Percentiles rank a stretch among this genome's conserved stretches.
phyloP scores from a whole-genome alignment of 1,140 invertebrate species.

The Zophobas morio region DNA sequence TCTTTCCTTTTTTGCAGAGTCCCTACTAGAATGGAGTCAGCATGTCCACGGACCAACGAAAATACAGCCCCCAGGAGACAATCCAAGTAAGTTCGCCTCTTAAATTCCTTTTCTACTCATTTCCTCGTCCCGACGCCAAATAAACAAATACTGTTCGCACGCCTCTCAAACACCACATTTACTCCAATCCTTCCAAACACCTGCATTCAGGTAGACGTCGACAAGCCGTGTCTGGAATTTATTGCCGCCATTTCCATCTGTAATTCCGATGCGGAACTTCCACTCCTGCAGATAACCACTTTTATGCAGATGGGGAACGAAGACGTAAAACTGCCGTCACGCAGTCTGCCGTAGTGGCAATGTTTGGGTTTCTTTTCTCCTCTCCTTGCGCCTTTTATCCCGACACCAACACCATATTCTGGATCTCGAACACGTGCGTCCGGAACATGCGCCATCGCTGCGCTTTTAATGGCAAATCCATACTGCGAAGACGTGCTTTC shows the following conservation, averaged over 20 bases:
- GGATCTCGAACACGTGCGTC: slow-evolving; percentile 60
- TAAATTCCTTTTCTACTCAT: too few relatives aligned
- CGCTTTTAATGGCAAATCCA: slow-evolving; percentile 64
- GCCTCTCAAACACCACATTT: too few relatives aligned
- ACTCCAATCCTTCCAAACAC: too few relatives aligned
- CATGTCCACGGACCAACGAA: slow-evolving; percentile 55
- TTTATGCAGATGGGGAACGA: slow-evolving; percentile 31
- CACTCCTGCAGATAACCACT: not conserved
- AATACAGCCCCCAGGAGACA: slow-evolving; percentile 59
- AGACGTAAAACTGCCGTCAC: slow-evolving; percentile 48
- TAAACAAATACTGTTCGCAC: too few relatives aligned
- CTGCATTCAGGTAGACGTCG: not conserved
- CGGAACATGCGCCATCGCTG: slow-evolving; percentile 55
- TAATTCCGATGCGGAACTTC: slow-evolving; percentile 26
- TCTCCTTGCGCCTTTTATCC: not conserved
- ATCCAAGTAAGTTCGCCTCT: slow-evolving; percentile 53
- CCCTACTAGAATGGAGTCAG: slow-evolving; percentile 48
- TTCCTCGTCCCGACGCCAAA: too few relatives aligned
- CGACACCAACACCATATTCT: slow-evolving; percentile 44
- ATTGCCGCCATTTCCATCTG: slow-evolving; percentile 2
- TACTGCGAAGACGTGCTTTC: slow-evolving; percentile 53
- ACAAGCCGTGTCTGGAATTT: slow-evolving; percentile 15
- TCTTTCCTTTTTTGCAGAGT: slow-evolving; percentile 48
- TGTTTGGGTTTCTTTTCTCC: slow-evolving; percentile 13
- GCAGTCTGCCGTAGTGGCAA: slow-evolving; percentile 47